These are phyloP conservation scores for Poecile montanus DNA, from an alignment of 2,797 vertebrate genomes.

Conservation along the genomic window DNA sequence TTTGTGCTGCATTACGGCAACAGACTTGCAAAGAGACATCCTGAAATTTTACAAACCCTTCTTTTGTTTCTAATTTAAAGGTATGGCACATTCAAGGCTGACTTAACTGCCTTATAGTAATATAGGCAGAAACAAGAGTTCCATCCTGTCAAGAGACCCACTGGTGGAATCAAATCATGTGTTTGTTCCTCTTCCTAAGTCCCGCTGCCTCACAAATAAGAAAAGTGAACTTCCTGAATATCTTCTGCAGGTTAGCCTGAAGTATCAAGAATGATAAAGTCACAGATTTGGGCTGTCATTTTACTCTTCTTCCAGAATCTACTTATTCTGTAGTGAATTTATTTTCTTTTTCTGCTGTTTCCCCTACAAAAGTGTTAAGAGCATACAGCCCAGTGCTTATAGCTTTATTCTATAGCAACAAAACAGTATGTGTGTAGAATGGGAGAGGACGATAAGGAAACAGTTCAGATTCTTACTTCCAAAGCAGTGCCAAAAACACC, in stretches of 20 bases:
- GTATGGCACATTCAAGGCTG: not conserved
- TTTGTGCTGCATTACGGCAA: not conserved
- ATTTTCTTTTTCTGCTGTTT: constrained; percentile 6
- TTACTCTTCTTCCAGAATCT: not conserved
- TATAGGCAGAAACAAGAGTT: not conserved
- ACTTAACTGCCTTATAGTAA: not conserved
- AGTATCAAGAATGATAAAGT: not conserved
- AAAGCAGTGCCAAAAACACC: not conserved
- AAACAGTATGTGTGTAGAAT: not conserved
- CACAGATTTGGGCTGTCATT: not conserved
- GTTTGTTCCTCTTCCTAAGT: not conserved
- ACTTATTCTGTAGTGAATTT: not conserved
- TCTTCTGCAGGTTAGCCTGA: not conserved
- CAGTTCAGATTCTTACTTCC: not conserved
- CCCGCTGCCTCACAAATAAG: not conserved
- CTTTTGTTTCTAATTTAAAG: not conserved
- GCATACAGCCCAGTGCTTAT: not conserved
- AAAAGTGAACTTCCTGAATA: not conserved
- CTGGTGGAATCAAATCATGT: not conserved
- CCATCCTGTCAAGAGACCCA: not conserved
- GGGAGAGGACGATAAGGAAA: not conserved
- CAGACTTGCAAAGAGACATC: not conserved
- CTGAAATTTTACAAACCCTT: not conserved
- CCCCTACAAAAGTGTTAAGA: not conserved
- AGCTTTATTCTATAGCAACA: not conserved